Evolutionary conservation across 2,797 vertebrate genomes (phyloP).

Genomic region (Parotocinclus haroldoi): DNA sequence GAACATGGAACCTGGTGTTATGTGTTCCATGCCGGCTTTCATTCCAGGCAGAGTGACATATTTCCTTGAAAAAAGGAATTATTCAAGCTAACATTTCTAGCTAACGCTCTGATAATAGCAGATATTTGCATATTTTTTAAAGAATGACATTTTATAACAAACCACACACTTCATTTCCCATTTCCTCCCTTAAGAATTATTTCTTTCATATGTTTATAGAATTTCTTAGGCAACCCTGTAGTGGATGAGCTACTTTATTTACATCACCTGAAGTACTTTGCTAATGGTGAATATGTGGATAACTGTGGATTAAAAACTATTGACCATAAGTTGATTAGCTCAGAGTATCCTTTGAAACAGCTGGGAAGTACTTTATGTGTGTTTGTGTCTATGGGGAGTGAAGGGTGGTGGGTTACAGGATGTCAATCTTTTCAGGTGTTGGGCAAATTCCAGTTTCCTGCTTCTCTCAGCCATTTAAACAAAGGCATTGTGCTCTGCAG

Average conservation of each 20-base stretch:
- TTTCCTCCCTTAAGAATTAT: not conserved
- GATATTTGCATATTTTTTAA: not conserved
- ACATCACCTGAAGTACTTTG: constrained; percentile 10
- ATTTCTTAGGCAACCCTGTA: constrained; percentile 27
- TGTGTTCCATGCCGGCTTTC: constrained; percentile 27
- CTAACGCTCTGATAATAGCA: constrained; percentile 2
- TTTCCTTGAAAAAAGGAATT: not conserved
- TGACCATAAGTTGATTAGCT: constrained; percentile 31
- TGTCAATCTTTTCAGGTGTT: not conserved
- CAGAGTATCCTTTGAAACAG: constrained; percentile 17
- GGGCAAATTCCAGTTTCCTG: not conserved
- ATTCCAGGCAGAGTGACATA: constrained; percentile 15
- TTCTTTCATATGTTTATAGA: constrained; percentile 8
- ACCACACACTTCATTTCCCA: not conserved
- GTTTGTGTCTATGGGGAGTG: not conserved
- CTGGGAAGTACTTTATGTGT: constrained; percentile 18
- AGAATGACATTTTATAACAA: not conserved
- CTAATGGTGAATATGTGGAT: constrained; percentile 19
- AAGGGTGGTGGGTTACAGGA: not conserved
- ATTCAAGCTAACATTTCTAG: constrained; percentile 8
- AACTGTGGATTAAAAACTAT: constrained; percentile 24
- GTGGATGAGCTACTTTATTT: constrained; percentile 25
- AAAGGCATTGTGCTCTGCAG: too few species aligned
- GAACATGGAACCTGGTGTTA: constrained; percentile 40
- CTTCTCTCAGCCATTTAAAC: too few species aligned